These are phyloP conservation scores for Cathartes aura DNA, from an alignment of 2,113 vertebrate species.

Conservation along the genomic window DNA sequence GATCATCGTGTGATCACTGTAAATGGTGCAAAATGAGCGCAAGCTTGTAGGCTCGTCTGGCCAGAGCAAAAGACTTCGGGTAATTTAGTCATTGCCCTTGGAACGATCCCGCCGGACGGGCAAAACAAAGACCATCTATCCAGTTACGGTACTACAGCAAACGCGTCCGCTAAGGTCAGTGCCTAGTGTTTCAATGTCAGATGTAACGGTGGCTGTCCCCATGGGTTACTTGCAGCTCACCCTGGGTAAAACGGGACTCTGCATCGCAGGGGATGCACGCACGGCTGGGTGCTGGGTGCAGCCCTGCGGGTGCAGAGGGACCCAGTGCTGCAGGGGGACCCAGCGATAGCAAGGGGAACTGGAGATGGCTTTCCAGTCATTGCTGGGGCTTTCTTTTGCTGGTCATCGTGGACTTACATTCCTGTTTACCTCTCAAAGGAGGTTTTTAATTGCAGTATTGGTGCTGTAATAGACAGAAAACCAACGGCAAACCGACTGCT, in stretches of 20 bases:
- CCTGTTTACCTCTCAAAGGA: not conserved
- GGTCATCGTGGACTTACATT: rapidly evolving
- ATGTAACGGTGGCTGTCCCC: rapidly evolving
- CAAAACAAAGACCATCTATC: not conserved
- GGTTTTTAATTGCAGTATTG: not conserved
- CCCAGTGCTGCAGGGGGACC: no score
- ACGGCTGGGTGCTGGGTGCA: not conserved
- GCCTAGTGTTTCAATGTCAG: rapidly evolving
- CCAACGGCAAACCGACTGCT: not conserved
- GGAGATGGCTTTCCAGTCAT: not conserved
- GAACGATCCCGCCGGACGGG: rapidly evolving
- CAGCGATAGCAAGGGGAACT: rapidly evolving
- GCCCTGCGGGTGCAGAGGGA: not conserved
- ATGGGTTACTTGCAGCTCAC: not conserved
- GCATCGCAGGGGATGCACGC: rapidly evolving
- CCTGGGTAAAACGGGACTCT: rapidly evolving
- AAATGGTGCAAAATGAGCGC: not conserved
- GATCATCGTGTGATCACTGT: not conserved
- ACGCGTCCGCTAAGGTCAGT: not conserved
- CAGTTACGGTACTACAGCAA: rapidly evolving
- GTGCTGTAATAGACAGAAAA: not conserved
- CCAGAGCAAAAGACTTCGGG: not conserved
- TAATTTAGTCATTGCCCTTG: not conserved
- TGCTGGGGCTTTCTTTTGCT: not conserved
- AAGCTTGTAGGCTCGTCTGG: not conserved